A percentile compares a stretch with the other conserved stretches of the same genome.
Evolutionary conservation across 2,797 vertebrate species (phyloP).

Genomic region (Cheracebus regulus): DNA sequence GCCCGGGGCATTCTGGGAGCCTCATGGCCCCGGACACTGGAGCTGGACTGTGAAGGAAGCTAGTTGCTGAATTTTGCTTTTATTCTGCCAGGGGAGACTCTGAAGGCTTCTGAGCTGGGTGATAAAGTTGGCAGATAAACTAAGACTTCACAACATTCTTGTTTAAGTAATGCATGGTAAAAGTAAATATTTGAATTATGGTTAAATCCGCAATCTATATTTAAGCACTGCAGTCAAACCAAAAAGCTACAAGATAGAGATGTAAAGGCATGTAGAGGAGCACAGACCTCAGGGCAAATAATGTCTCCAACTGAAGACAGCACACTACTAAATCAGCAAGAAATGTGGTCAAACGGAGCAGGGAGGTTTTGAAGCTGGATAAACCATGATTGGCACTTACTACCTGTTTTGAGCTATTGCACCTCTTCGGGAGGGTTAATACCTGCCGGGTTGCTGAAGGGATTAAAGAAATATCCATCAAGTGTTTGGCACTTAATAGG

Average conservation of each 20-base stretch:
- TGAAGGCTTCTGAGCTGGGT: neutral
- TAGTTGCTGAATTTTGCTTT: neutral
- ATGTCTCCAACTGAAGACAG: neutral
- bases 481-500: neutral
- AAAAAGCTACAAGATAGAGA: neutral
- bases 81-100: neutral
- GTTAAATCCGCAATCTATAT: neutral
- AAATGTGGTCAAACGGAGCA: neutral
- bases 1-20: neutral
- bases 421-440: neutral
- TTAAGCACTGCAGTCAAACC: neutral
- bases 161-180: slow-evolving; percentile 4
- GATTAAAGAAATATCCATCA: neutral
- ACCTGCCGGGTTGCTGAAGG: neutral
- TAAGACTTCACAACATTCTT: slow-evolving; percentile 27
- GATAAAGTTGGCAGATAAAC: neutral
- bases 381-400: neutral
- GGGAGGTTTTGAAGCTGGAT: neutral
- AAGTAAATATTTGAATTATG: slow-evolving; percentile 26
- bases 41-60: neutral
- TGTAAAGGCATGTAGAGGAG: neutral
- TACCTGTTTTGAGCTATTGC: neutral
- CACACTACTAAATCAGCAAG: neutral
- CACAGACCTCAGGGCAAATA: slow-evolving; percentile 3
- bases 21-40: neutral